Evolutionary conservation across 1,140 invertebrate genomes (phyloP).

Genomic region (Zaprionus capensis): DNA sequence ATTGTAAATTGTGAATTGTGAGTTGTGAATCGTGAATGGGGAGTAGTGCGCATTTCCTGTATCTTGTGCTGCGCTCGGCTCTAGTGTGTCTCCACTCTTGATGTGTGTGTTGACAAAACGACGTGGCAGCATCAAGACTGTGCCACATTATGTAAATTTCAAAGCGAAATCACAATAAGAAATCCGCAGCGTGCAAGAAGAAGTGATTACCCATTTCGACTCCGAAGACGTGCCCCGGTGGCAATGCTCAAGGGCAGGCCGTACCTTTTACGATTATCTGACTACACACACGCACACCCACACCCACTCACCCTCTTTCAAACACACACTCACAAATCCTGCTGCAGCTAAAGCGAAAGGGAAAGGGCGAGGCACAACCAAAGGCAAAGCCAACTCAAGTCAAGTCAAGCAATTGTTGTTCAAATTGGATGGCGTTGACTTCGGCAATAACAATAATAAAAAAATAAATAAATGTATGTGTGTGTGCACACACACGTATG

Average conservation of each 20-base stretch:
- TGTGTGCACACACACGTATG: background rate
- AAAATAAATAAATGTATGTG: conserved; percentile 18
- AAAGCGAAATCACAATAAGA: conserved; percentile 68
- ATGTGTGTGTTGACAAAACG: conserved; percentile 53
- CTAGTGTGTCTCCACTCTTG: background rate
- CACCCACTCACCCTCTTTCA: conserved; percentile 10
- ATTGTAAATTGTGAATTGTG: conserved; percentile 52
- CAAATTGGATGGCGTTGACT: conserved; percentile 44
- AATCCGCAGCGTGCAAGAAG: conserved; percentile 52
- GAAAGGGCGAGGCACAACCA: background rate
- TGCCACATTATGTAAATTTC: conserved; percentile 71
- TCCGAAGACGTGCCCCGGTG: conserved; percentile 28
- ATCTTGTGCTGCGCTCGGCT: conserved; percentile 7
- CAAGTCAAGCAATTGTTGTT: conserved; percentile 50
- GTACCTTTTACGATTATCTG: conserved; percentile 44
- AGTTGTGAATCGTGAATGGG: conserved; percentile 17
- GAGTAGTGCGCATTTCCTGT: conserved; percentile 72
- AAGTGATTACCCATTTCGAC: conserved; percentile 51
- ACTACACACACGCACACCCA: conserved; percentile 14
- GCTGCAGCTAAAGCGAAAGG: conserved; percentile 22
- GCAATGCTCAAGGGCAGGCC: conserved; percentile 41
- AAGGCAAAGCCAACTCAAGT: conserved; percentile 33
- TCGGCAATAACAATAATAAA: conserved; percentile 39
- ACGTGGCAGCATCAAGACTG: conserved; percentile 50
- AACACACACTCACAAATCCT: background rate